Evolutionary conservation across 2,888 invertebrate genomes (phyloP), one percentile per base, ranked within the genome.

Genomic region (Heliconius cydno): DNA sequence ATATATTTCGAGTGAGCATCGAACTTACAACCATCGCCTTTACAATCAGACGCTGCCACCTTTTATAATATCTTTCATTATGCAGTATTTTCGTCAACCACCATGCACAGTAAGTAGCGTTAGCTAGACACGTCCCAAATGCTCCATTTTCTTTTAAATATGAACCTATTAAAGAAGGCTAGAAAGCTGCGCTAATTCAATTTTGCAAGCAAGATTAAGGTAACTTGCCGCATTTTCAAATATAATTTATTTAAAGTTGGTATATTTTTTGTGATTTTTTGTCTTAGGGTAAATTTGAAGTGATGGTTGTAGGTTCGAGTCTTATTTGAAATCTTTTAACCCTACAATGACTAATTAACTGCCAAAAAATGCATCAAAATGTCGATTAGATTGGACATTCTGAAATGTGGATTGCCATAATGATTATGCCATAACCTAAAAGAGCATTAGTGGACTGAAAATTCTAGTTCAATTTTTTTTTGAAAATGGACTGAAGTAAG

Each of bases 151-250:
- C 73, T 73, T 73, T 73, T 73, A 73, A 73, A 73, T 73, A 73
- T 73, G 60, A 34, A 73, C 34, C 73, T 73, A 73, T 73, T 73
- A 73, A 73, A 70, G 73, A 19, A 73, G 60, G 60, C 60, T 73
- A 73, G 73, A 73, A 73, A 73, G 73, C 60, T n/a, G 73, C 73
- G 73, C 73, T 73, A 73, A 73, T 73, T 73, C 73, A 73, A 73
- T 73, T 73, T 60, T 60, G n/a, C 38, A 60, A 34, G 57, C 38
- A 73, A 73, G 60, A 73, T 73, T 73, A 73, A 60, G 73, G 73
- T 73, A 73, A 73, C n/a, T 73, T 60, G 25, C 73, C 73, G 73
- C 57, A 60, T 38, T 73, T 38, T 57, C 9, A 34, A 34, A 57
- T 28, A 57, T 57, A n/a, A 22, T 22, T 52, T 52, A 3, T 73